Evolutionary conservation across 2,888 invertebrate genomes (phyloP), one percentile per base, ranked within the genome.

Genomic region (Hemicrepidius hirtus): DNA sequence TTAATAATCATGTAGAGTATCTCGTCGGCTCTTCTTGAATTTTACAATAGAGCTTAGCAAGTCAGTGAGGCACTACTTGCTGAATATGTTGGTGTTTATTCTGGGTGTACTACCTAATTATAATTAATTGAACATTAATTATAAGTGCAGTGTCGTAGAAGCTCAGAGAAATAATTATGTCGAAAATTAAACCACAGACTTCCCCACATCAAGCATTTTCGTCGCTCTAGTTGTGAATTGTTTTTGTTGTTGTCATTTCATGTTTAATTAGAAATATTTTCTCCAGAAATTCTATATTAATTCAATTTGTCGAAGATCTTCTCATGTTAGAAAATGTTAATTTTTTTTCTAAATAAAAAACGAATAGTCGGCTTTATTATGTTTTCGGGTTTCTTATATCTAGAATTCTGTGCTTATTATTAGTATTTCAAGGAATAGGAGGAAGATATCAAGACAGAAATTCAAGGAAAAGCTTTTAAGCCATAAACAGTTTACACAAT

Each of bases 401-500:
- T 44, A 44, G 18, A 44, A 44, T 16, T 44, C 10, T 16, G 4
- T 9, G 44, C 16, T 44, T 44, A 44, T 18, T 18, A 13, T 44
- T 44, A 44, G 1, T 18, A 16, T 44, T 44, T 5, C 44, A 18
- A 44, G 18, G 13, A 44, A 32, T 9, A 6, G 7, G 9, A 32
- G 32, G 44, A 44, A 44, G 18, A 16, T 16, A 32, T 32, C 32
- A 32, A 16, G 1, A 44, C 16, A 44, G 44, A 44, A 44, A 44
- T 18, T 13, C 44, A 18, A 44, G 13, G 44, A 44, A 44, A 44
- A 44, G 44, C 44, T 44, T 44, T 32, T 44, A 44, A 44, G 16
- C 18, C 44, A 44, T 44, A 44, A 44, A 44, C 44, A 44, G 44
- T 44, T 44, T 44, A 44, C 44, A 44, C 44, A 44, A 44, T 44